Base-by-base conservation (phyloP, 2,113 vertebrate genomes). In the Rhinoptilus africanus region DNA sequence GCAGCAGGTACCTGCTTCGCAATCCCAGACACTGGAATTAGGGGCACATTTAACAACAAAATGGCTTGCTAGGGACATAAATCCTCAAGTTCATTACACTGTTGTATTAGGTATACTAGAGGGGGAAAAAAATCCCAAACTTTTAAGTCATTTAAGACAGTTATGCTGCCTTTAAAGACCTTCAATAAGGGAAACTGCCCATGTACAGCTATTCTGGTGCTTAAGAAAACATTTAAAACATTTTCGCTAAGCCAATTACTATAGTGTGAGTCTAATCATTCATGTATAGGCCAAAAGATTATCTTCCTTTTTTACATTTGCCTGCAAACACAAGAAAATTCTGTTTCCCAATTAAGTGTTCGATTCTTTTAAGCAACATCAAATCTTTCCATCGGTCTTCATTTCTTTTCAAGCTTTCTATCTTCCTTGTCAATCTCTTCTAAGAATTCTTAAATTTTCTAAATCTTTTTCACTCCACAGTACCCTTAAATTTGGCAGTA, bases 41-140 rank as follows among this genome's bases (percentile, higher is more conserved):
- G 8, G 24, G 72, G 5, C 8, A 30, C 2, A 16, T 73, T 83
- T 68, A 43, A n/a, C 3, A 74, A 63, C 51, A 45, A 72, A 75
- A 80, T n/a, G 4, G 30, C 79, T 91, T 68, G n/a, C 11, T n/a
- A 80, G 22, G 14, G 4, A 76, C 26, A 13, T n/a, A 67, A 85
- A 62, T 57, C 34, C 66, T 62, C 15, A 60, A 69, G 28, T 30
- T 30, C 34, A 34, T 62, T 66, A 77, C 59, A 34, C 20, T 68
- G 45, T 41, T 80, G 4, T 53, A 53, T 11, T 34, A 51, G 11
- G 13, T 47, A 7, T 10, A 2, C n/a, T 35, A 43, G 8, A 22
- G 8, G 3, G 10, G 2, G 7, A 43, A 14, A 45, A 50, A 41
- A 27, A 6, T 0, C 9, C n/a, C 10, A 37, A 34, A 34, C 4